Evolutionary conservation across 2,113 vertebrate species (phyloP).

Genomic region (Oriolus oriolus): DNA sequence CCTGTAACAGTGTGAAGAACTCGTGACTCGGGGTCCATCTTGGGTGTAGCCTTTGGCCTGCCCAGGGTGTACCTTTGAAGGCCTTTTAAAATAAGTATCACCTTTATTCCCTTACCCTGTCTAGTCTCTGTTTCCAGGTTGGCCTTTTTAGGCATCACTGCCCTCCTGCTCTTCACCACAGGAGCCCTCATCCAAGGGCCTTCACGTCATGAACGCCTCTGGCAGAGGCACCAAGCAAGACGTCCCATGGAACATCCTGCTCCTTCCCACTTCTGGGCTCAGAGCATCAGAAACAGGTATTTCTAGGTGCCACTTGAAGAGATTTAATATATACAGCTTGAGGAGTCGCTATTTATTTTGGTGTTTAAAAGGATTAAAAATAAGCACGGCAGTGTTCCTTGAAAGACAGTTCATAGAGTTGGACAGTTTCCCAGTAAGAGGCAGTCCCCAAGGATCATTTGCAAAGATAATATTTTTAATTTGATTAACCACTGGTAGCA

Average conservation of each 20-base stretch:
- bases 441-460: not conserved
- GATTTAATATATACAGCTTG: not conserved
- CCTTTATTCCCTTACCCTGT: too few relatives aligned
- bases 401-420: not conserved
- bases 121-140: too few relatives aligned
- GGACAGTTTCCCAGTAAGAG: not conserved
- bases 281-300: not conserved
- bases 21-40: too few relatives aligned
- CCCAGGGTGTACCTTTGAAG: too few relatives aligned
- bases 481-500: not conserved
- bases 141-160: too few relatives aligned
- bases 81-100: too few relatives aligned
- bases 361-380: not conserved
- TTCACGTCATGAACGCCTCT: not conserved
- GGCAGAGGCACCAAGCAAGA: not conserved
- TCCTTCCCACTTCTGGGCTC: not conserved
- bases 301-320: not conserved
- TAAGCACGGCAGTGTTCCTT: not conserved
- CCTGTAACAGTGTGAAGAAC: too few relatives aligned
- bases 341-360: not conserved
- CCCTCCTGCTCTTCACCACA: not conserved
- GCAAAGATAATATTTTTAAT: slow-evolving; percentile 22
- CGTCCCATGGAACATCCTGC: not conserved
- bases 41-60: too few relatives aligned
- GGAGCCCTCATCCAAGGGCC: not conserved